Percentiles rank a stretch among this genome's conserved stretches.
Conservation (phyloP, 2,888 invertebrate genomes). For the Philereme transversata region DNA sequence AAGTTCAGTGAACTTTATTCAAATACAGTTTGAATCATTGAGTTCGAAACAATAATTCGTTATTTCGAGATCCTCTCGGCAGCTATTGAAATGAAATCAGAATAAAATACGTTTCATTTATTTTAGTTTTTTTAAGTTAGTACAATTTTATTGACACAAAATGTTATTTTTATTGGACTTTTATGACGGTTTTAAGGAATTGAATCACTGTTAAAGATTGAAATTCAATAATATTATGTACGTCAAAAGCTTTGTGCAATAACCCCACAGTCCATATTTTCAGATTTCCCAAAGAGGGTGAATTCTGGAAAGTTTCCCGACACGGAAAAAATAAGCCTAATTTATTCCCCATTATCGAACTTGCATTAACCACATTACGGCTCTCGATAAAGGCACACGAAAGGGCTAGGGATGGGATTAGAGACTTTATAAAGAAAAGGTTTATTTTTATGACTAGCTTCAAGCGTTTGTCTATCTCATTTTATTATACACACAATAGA, state of each 20-base stretch:
- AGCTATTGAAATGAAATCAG: slow-evolving; percentile 8
- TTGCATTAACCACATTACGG: slow-evolving; percentile 36
- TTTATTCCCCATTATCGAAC: slow-evolving; percentile 39
- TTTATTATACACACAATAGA: too few species aligned
- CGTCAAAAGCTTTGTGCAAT: not conserved
- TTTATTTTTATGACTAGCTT: too few species aligned
- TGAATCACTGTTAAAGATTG: too few species aligned
- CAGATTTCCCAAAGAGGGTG: slow-evolving; percentile 16
- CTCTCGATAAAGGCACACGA: slow-evolving; percentile 34
- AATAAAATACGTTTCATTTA: slow-evolving; percentile 10
- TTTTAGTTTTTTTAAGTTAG: not conserved
- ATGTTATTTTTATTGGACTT: too few species aligned
- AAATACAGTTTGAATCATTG: slow-evolving; percentile 18
- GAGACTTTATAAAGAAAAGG: not conserved
- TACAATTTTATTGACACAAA: too few species aligned
- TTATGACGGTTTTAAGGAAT: too few species aligned
- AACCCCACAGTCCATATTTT: slow-evolving; percentile 8
- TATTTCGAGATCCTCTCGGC: slow-evolving; percentile 18
- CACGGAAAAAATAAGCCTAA: slow-evolving; percentile 34
- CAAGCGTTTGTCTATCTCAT: too few species aligned
- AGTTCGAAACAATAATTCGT: slow-evolving; percentile 25
- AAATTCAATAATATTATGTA: not conserved
- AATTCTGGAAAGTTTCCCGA: slow-evolving; percentile 25
- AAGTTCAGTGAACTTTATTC: slow-evolving; percentile 12
- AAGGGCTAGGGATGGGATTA: slow-evolving; percentile 31